Evolutionary conservation across 92 coral and sea anemone genomes (phyloP), one percentile per base, ranked within the genome.

Genomic region (Porites cylindrica): DNA sequence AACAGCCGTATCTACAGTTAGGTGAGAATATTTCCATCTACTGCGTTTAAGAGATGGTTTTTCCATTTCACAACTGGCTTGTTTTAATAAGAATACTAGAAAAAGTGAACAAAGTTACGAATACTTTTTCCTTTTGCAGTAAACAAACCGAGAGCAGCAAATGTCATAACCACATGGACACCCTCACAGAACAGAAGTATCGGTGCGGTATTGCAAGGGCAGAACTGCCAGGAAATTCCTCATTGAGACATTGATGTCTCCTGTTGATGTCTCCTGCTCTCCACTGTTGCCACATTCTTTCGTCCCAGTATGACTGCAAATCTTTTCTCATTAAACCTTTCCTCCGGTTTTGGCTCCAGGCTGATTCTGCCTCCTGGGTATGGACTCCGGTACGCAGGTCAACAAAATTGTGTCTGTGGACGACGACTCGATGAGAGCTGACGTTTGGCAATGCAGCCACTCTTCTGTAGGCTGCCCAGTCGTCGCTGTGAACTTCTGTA

Each of bases 221-320:
- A 56, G 11, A 56, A 56, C 11, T 10, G 1, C 17, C 10, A 73
- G 4, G 51, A 73, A 73, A 19, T 73, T 73, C 9, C 1, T 3
- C 77, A 73, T 73, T 10, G 20, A n/a, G 2, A 7, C 6, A 9
- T 23, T 26, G 29, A 65, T 67, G 23, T 62, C 70, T 1, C 60
- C 77, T 51, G 75, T 23, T 26, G 29, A 65, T 67, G 23, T 62
- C 70, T 1, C 60, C 77, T 51, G 75, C 86, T 24, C 83, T 60
- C 91, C 86, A 87, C 38, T 87, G 85, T 12, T 68, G 56, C 81
- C 80, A 88, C 91, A 82, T 82, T 52, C 32, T 65, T 23, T 70
- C 82, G 58, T 82, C 78, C 11, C 75, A 66, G 47, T 68, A 88
- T 20, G 82, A 50, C 38, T 88, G 91, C 11, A 88, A 13, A 20